phyloP scores from a whole-genome alignment of 1,140 invertebrate genomes.

The Odontomachus brunneus region DNA sequence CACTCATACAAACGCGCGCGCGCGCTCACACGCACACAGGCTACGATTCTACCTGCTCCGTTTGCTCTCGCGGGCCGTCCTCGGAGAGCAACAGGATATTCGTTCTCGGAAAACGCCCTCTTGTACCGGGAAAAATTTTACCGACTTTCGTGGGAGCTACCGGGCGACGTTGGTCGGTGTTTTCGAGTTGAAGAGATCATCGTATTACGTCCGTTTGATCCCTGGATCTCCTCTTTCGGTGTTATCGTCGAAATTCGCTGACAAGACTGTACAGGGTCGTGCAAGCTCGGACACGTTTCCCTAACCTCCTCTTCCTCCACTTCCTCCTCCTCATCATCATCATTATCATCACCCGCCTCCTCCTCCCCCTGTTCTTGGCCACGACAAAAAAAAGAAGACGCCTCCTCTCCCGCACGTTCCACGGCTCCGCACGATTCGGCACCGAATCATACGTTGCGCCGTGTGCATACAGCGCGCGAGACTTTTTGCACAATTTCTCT shows the following conservation, averaged over 20 bases:
- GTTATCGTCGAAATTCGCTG: conserved; percentile 77
- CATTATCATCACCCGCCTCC: conserved; percentile 11
- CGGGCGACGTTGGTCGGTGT: not conserved
- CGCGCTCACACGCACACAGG: not conserved
- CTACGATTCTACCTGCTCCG: not conserved
- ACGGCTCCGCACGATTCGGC: conserved; percentile 35
- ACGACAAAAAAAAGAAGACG: conserved; percentile 49
- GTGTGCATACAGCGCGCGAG: conserved; percentile 14
- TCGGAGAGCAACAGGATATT: conserved; percentile 7
- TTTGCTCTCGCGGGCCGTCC: not conserved
- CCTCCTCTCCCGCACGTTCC: conserved; percentile 51
- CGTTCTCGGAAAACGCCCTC: not conserved
- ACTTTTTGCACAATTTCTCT: conserved; percentile 67
- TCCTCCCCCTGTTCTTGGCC: conserved; percentile 24
- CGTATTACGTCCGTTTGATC: not conserved
- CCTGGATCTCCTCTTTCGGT: conserved; percentile 25
- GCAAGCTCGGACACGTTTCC: conserved; percentile 81
- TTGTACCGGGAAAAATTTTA: not conserved
- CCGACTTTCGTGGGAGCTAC: not conserved
- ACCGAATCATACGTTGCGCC: conserved; percentile 59
- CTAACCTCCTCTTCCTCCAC: conserved; percentile 70
- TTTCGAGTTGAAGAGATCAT: not conserved
- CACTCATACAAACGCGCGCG: too few species aligned
- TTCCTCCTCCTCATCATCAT: not conserved
- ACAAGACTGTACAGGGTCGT: conserved; percentile 79